These are phyloP conservation scores for Microctonus hyperodae DNA, from an alignment of 2,888 invertebrate genomes.

Conservation along the genomic window DNA sequence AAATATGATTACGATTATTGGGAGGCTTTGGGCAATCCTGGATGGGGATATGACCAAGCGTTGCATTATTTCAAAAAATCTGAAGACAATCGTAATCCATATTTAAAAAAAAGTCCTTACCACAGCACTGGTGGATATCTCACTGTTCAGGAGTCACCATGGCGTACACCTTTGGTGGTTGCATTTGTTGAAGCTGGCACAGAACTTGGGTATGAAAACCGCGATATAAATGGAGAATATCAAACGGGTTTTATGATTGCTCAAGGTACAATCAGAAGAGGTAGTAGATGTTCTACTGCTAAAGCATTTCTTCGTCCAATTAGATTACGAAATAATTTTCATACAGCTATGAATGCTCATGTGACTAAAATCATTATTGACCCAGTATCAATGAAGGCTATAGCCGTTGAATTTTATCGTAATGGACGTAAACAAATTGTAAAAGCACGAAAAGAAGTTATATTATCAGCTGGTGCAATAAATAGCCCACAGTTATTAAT, in stretches of 20 bases:
- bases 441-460: constrained; percentile 81
- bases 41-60: constrained; percentile 87
- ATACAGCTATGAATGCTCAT: constrained; percentile 81
- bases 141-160: constrained; percentile 84
- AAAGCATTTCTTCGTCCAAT: constrained; percentile 87
- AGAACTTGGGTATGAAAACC: constrained; percentile 83
- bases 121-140: constrained; percentile 78
- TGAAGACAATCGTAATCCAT: constrained; percentile 88
- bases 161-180: constrained; percentile 82
- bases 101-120: constrained; percentile 74
- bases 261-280: constrained; percentile 78
- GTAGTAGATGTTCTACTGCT: constrained; percentile 85
- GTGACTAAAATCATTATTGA: constrained; percentile 80
- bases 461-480: constrained; percentile 89
- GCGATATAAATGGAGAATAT: constrained; percentile 81
- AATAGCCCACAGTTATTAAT: constrained; percentile 92
- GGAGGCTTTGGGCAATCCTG: constrained; percentile 85
- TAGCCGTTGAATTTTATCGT: constrained; percentile 81
- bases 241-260: constrained; percentile 86
- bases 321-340: constrained; percentile 77
- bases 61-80: constrained; percentile 90
- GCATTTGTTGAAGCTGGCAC: constrained; percentile 84
- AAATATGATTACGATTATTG: constrained; percentile 87
- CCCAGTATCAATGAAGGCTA: constrained; percentile 76
- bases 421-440: constrained; percentile 75